Percentiles rank a stretch among this genome's conserved stretches.
Conservation (phyloP, 2,888 invertebrate species). For the Steinernema carpocapsae region DNA sequence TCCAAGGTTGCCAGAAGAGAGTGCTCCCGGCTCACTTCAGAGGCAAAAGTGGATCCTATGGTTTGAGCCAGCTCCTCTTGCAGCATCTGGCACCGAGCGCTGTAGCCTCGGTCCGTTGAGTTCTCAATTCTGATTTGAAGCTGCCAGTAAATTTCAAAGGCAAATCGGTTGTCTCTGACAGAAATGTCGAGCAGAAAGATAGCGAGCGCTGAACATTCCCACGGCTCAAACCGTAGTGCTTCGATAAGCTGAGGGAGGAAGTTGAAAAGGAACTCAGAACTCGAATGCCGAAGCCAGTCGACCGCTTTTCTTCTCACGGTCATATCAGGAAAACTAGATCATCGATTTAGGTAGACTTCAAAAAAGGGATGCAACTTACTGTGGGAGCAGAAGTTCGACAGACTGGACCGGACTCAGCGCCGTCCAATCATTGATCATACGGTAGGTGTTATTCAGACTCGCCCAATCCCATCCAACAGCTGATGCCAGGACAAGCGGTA, state of each 20-base stretch:
- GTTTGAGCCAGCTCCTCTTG: constrained; percentile 84
- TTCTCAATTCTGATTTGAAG: constrained; percentile 71
- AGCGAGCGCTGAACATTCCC: constrained; percentile 86
- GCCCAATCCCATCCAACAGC: constrained; percentile 48
- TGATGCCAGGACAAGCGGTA: constrained; percentile 69
- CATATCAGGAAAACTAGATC: constrained; percentile 84
- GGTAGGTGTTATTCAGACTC: constrained; percentile 77
- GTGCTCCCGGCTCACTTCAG: constrained; percentile 49
- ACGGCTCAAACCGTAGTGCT: constrained; percentile 79
- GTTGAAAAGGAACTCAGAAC: constrained; percentile 76
- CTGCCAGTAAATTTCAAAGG: constrained; percentile 91
- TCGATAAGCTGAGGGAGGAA: constrained; percentile 81
- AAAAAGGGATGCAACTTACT: constrained; percentile 73
- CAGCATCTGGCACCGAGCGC: constrained; percentile 81
- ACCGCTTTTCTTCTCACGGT: constrained; percentile 86
- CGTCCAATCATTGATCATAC: constrained; percentile 81
- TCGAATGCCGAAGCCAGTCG: constrained; percentile 79
- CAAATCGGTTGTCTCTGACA: constrained; percentile 84
- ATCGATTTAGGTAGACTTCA: background rate
- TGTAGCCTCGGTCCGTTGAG: constrained; percentile 62
- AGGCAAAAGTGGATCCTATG: constrained; percentile 74
- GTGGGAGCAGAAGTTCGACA: constrained; percentile 87
- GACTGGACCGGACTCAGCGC: constrained; percentile 86
- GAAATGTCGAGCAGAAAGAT: constrained; percentile 82
- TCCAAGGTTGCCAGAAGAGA: constrained; percentile 41